These are phyloP conservation scores for Hetaerina titia DNA, from an alignment of 2,888 invertebrate species.

Conservation along the genomic window DNA sequence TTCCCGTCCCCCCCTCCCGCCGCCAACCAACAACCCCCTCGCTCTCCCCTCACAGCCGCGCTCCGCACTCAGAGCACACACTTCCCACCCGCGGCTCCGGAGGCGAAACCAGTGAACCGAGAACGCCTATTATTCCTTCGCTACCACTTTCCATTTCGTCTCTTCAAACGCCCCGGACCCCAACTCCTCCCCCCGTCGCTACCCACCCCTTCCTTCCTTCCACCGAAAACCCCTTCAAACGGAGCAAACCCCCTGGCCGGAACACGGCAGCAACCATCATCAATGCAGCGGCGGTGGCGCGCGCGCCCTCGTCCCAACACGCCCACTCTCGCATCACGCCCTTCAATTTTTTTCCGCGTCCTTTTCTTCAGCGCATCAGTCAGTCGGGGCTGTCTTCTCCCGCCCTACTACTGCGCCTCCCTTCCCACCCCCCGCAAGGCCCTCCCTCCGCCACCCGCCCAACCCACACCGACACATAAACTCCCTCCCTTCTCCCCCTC, in stretches of 20 bases:
- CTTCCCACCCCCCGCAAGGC: no score
- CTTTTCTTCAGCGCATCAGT: neutral
- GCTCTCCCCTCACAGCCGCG: neutral
- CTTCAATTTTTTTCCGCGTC: neutral
- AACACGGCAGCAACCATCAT: no score
- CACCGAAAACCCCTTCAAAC: neutral
- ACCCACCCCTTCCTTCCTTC: neutral
- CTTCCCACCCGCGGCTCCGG: constrained; percentile 18
- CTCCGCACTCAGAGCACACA: neutral
- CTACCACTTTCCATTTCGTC: constrained; percentile 58
- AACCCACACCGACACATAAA: neutral
- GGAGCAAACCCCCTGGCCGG: neutral
- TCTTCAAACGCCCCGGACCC: neutral
- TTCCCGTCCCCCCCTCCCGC: neutral
- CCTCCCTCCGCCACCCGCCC: no score
- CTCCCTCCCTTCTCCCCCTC: neutral
- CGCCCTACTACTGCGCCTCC: no score
- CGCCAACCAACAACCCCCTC: neutral
- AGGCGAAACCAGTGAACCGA: constrained; percentile 60
- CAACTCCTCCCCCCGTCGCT: neutral
- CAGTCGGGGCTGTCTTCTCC: neutral
- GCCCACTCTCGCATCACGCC: constrained; percentile 39
- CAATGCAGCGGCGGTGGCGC: no score
- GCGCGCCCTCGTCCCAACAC: neutral
- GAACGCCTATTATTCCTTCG: constrained; percentile 66